Evolutionary conservation across 92 coral and sea anemone species (phyloP).

Genomic region (Pocillopora grandis): DNA sequence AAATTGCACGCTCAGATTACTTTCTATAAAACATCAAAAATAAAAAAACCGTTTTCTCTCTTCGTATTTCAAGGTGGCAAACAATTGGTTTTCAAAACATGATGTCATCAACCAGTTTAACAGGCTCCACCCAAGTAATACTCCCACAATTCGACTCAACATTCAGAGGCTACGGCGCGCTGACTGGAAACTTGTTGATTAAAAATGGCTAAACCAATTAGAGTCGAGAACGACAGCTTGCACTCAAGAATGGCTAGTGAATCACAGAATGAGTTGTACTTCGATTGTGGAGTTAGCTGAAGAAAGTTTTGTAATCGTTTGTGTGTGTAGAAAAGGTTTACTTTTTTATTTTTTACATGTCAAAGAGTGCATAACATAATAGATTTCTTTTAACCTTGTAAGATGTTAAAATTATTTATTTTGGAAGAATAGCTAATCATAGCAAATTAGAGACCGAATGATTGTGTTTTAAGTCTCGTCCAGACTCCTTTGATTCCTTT

Average conservation of each 20-base stretch:
- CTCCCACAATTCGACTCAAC: conserved; percentile 85
- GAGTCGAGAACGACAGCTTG: neutral
- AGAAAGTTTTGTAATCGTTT: neutral
- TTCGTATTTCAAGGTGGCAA: conserved; percentile 49
- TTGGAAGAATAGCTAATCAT: no score
- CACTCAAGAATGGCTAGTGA: neutral
- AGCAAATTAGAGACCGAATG: no score
- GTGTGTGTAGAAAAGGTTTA: neutral
- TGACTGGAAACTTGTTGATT: conserved; percentile 76
- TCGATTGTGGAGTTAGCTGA: neutral
- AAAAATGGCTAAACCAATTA: neutral
- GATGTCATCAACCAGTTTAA: conserved; percentile 92
- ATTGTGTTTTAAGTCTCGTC: no score
- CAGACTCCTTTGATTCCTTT: no score
- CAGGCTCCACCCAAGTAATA: conserved; percentile 88
- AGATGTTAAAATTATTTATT: no score
- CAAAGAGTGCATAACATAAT: neutral
- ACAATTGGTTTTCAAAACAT: conserved; percentile 86
- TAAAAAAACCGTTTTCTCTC: neutral
- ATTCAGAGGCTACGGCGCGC: conserved; percentile 85
- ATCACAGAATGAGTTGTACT: neutral
- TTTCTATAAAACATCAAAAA: no score
- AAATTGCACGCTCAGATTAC: no score
- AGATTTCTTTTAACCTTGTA: neutral
- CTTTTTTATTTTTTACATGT: neutral